These are phyloP conservation scores for Bergia sp. DNA, from an alignment of 92 coral and sea anemone genomes.

Conservation along the genomic window DNA sequence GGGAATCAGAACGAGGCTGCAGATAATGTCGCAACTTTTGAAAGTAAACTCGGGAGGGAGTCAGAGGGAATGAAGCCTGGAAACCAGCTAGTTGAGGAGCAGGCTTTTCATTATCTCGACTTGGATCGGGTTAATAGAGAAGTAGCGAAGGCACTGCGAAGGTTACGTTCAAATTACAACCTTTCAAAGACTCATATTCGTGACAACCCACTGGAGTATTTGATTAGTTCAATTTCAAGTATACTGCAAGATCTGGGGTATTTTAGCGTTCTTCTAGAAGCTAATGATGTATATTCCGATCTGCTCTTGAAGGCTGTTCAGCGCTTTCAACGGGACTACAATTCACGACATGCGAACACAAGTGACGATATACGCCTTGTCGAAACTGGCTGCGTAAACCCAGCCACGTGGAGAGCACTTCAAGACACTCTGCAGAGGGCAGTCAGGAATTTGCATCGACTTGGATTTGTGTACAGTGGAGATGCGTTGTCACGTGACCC, in stretches of 20 bases:
- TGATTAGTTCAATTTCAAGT: conserved; percentile 40
- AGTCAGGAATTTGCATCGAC: conserved; percentile 41
- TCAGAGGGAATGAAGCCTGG: not conserved
- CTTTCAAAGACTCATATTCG: conserved; percentile 14
- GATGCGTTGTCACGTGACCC: conserved; percentile 41
- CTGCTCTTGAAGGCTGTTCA: conserved; percentile 64
- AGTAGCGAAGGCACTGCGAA: conserved; percentile 10
- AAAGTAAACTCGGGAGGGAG: not conserved
- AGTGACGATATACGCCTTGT: conserved; percentile 36
- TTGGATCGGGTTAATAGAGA: conserved; percentile 18
- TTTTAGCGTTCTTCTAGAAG: conserved; percentile 58
- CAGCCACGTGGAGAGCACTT: conserved; percentile 65
- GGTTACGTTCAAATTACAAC: conserved; percentile 30
- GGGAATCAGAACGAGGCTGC: conserved; percentile 6
- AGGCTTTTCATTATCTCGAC: not conserved
- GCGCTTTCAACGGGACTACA: conserved; percentile 72
- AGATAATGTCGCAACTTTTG: not conserved
- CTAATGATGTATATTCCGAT: conserved; percentile 58
- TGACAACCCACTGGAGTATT: conserved; percentile 24
- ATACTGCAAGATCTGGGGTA: conserved; percentile 62
- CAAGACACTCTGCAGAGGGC: conserved; percentile 37
- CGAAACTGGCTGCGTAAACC: conserved; percentile 64
- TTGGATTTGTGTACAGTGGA: conserved; percentile 60
- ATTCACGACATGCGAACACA: conserved; percentile 27
- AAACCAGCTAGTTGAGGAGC: not conserved